A percentile compares a stretch with the other conserved stretches of the same genome.
Conservation (phyloP, 2,113 vertebrate genomes). For the Casuarius casuarius region DNA sequence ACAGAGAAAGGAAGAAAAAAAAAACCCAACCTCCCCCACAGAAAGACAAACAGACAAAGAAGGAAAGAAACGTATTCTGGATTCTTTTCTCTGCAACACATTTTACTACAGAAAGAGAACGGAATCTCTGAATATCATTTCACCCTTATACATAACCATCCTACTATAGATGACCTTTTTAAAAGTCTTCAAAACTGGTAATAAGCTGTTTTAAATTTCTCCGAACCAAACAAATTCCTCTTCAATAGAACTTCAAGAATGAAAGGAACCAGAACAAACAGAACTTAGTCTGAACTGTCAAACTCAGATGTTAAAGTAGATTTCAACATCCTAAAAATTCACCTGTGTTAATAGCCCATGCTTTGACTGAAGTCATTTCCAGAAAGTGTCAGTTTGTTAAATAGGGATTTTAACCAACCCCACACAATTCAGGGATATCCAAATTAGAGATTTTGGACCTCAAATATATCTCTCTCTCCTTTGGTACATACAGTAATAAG, state of each 20-base stretch:
- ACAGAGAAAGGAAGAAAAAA: background rate
- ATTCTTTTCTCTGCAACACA: background rate
- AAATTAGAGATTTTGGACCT: background rate
- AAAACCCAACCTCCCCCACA: background rate
- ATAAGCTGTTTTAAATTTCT: background rate
- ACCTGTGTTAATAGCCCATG: background rate
- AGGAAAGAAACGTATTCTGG: background rate
- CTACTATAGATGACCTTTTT: background rate
- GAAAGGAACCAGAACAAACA: background rate
- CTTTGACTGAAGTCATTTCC: background rate
- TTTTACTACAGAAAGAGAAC: too few species aligned
- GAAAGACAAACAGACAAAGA: background rate
- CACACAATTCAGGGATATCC: background rate
- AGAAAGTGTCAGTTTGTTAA: background rate
- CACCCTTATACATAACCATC: background rate
- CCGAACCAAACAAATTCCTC: background rate
- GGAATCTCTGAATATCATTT: background rate
- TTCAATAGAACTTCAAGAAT: background rate
- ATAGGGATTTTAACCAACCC: background rate
- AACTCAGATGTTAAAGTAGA: background rate
- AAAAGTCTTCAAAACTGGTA: background rate
- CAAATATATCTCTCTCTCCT: background rate
- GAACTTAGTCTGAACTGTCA: background rate
- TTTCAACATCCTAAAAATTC: background rate
- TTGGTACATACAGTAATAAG: background rate